Evolutionary conservation across 2,888 invertebrate genomes (phyloP).

Genomic region (Choreutis nemorana): DNA sequence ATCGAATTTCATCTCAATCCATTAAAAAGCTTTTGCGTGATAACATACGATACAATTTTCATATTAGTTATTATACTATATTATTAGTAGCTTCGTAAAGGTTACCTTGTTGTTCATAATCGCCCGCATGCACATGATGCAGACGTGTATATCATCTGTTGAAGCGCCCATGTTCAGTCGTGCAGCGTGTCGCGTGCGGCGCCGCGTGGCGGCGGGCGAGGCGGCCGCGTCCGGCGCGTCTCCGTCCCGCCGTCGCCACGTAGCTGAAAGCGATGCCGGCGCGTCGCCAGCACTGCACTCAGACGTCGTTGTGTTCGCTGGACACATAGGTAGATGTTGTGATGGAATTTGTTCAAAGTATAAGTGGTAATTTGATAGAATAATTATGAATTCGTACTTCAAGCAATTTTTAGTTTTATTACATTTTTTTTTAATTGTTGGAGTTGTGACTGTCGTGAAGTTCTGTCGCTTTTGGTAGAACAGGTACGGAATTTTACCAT

Average conservation of each 20-base stretch:
- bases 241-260: conserved; percentile 39
- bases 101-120: conserved; percentile 98
- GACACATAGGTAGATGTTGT: conserved; percentile 2
- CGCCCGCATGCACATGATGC: conserved; percentile 98
- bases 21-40: too few relatives aligned
- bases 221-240: conserved; percentile 39
- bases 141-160: conserved; percentile 98
- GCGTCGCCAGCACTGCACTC: conserved; percentile 49
- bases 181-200: conserved; percentile 85
- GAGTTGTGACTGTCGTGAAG: too few relatives aligned
- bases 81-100: too few relatives aligned
- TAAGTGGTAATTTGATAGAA: not conserved
- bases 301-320: conserved; percentile 50
- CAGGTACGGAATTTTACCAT: too few relatives aligned
- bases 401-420: too few relatives aligned
- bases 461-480: too few relatives aligned
- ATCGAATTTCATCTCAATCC: too few relatives aligned
- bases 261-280: conserved; percentile 36
- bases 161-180: conserved; percentile 94
- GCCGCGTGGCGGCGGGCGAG: conserved; percentile 50
- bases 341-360: conserved; percentile 2
- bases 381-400: too few relatives aligned
- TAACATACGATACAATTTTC: too few relatives aligned
- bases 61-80: too few relatives aligned
- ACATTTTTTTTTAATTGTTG: too few relatives aligned